These are phyloP conservation scores for Megaceryle maxima DNA, from an alignment of 2,113 vertebrate species.

Conservation along the genomic window DNA sequence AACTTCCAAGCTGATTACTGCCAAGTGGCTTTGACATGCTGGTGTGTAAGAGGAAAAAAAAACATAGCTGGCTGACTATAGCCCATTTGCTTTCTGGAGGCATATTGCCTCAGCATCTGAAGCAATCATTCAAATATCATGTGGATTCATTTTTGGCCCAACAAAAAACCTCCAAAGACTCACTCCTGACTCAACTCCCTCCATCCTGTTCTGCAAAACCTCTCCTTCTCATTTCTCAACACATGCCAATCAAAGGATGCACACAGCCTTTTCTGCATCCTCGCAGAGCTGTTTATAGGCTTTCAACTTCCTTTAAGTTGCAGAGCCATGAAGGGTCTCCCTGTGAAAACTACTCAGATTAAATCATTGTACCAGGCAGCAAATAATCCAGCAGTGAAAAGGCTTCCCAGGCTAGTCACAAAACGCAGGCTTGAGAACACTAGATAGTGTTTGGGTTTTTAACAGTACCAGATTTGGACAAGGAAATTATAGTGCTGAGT, in stretches of 20 bases:
- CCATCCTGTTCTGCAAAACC: neutral
- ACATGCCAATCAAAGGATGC: neutral
- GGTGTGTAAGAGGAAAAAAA: neutral
- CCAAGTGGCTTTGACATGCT: neutral
- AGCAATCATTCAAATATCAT: neutral
- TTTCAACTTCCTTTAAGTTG: neutral
- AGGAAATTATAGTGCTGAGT: conserved; percentile 17
- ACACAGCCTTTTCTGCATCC: neutral
- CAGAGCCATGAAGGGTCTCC: neutral
- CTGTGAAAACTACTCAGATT: neutral
- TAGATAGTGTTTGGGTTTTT: neutral
- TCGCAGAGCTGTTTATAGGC: neutral
- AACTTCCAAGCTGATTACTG: neutral
- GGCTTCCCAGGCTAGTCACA: neutral
- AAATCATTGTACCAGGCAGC: neutral
- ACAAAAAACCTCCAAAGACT: neutral
- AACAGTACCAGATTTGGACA: neutral
- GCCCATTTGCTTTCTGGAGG: neutral
- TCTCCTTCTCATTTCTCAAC: neutral
- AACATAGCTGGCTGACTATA: neutral
- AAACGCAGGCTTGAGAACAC: neutral
- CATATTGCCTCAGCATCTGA: neutral
- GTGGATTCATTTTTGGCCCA: neutral
- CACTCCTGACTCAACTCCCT: neutral
- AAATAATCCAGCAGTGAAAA: neutral